Evolutionary conservation across 2,888 invertebrate genomes (phyloP).

Genomic region (Orchesella flavescens): DNA sequence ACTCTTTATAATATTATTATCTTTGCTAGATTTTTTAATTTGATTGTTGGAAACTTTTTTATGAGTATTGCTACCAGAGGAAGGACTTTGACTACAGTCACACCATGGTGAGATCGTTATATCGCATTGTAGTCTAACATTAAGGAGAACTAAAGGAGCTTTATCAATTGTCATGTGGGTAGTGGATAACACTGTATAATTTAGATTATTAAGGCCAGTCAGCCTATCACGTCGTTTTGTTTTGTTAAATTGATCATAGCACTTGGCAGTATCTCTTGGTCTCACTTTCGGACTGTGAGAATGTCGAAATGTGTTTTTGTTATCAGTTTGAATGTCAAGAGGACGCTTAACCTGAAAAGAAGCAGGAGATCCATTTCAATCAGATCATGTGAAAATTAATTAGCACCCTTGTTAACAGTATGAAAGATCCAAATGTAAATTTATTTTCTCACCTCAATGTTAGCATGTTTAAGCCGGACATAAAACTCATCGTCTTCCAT

Average conservation of each 20-base stretch:
- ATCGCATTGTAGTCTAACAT: slow-evolving; percentile 88
- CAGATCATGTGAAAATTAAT: too few species aligned
- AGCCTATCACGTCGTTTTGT: slow-evolving; percentile 88
- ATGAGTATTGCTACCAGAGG: slow-evolving; percentile 27
- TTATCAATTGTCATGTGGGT: slow-evolving; percentile 83
- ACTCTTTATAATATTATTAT: too few species aligned
- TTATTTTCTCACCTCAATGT: slow-evolving; percentile 76
- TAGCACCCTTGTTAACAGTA: not conserved
- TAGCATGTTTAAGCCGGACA: slow-evolving; percentile 89
- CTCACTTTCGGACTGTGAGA: slow-evolving; percentile 88
- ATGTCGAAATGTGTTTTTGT: slow-evolving; percentile 89
- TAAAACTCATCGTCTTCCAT: slow-evolving; percentile 99
- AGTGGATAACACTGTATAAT: slow-evolving; percentile 81
- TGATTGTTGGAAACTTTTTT: slow-evolving; percentile 25
- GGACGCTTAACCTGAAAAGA: slow-evolving; percentile 78
- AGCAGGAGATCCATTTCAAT: not conserved
- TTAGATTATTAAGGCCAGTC: slow-evolving; percentile 88
- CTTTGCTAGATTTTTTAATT: not conserved
- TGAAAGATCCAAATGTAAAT: slow-evolving; percentile 4
- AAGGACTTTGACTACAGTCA: slow-evolving; percentile 78
- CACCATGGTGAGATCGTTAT: slow-evolving; percentile 92
- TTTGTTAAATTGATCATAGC: slow-evolving; percentile 92
- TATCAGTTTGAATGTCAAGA: slow-evolving; percentile 85
- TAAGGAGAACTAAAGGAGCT: slow-evolving; percentile 84
- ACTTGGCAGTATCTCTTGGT: slow-evolving; percentile 90